A percentile compares a stretch with the other conserved stretches of the same genome.
These are phyloP conservation scores for Mugil cephalus DNA, from an alignment of 2,113 vertebrate genomes.

Conservation along the genomic window DNA sequence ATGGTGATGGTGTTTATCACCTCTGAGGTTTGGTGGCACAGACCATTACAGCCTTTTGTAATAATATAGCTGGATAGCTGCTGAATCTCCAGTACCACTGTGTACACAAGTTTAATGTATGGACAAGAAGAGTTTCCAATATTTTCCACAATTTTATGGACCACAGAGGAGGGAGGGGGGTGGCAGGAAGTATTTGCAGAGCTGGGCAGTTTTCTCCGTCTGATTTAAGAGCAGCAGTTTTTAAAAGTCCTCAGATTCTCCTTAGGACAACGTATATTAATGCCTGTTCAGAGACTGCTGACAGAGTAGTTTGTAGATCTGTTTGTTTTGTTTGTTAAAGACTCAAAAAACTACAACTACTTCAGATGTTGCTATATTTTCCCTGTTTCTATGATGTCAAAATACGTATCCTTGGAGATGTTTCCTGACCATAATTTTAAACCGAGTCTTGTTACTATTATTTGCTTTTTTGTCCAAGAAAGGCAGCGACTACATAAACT, in stretches of 20 bases:
- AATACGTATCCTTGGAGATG: too few species aligned
- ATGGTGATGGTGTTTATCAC: conserved; percentile 11
- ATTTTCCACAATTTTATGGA: conserved; percentile 54
- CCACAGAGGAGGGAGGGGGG: conserved; percentile 47
- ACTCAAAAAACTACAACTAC: too few species aligned
- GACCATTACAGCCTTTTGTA: conserved; percentile 13
- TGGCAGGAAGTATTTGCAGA: conserved; percentile 53
- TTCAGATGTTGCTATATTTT: too few species aligned
- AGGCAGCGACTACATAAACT: background rate
- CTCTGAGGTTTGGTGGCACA: background rate
- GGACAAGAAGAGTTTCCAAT: conserved; percentile 43
- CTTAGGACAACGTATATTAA: conserved; percentile 24
- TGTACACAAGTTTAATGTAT: conserved; percentile 34
- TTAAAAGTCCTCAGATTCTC: conserved; percentile 53
- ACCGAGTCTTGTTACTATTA: background rate
- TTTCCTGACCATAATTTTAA: background rate
- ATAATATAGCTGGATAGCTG: conserved; percentile 18
- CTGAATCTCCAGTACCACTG: conserved; percentile 13
- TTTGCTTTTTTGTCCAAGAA: background rate
- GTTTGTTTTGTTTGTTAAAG: background rate
- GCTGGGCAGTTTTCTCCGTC: conserved; percentile 41
- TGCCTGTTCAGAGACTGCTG: conserved; percentile 8
- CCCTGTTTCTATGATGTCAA: too few species aligned
- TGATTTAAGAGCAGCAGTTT: conserved; percentile 38
- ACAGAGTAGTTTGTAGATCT: conserved; percentile 1